These are phyloP conservation scores for Cordilura impudica DNA, from an alignment of 2,888 invertebrate genomes.

Conservation along the genomic window DNA sequence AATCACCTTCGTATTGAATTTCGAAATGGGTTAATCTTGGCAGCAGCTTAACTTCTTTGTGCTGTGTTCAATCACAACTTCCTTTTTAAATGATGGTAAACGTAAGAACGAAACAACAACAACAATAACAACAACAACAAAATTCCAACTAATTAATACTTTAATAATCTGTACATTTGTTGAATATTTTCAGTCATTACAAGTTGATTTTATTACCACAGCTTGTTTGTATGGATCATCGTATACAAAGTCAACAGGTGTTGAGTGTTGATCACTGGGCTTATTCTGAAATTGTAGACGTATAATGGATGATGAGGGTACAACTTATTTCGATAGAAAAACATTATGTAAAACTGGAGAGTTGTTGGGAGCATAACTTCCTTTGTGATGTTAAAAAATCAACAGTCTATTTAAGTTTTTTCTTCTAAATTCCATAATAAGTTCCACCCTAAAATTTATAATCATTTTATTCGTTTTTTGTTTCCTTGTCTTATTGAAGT, in stretches of 20 bases:
- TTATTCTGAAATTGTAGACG: background rate
- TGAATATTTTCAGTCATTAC: background rate
- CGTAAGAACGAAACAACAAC: background rate
- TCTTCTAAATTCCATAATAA: conserved; percentile 1
- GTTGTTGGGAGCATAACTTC: too few species aligned
- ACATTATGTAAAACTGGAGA: too few species aligned
- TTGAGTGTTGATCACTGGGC: conserved; percentile 20
- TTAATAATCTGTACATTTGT: conserved; percentile 46
- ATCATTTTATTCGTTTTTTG: conserved; percentile 19
- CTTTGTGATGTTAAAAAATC: too few species aligned
- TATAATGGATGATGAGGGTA: too few species aligned
- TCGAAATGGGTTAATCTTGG: conserved; percentile 26
- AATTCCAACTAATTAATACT: conserved; percentile 42
- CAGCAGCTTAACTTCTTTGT: conserved; percentile 5
- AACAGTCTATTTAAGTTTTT: too few species aligned
- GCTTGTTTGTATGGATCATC: conserved; percentile 20
- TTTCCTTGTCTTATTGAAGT: conserved; percentile 12
- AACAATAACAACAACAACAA: background rate
- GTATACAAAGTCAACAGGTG: conserved; percentile 28
- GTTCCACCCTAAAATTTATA: background rate
- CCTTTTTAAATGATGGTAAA: conserved; percentile 3
- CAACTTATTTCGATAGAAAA: too few species aligned
- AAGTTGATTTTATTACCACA: conserved; percentile 25
- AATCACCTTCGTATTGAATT: conserved; percentile 19
- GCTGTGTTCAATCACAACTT: conserved; percentile 17